Evolutionary conservation across 2,888 invertebrate genomes (phyloP).

Genomic region (Hesperia comma): DNA sequence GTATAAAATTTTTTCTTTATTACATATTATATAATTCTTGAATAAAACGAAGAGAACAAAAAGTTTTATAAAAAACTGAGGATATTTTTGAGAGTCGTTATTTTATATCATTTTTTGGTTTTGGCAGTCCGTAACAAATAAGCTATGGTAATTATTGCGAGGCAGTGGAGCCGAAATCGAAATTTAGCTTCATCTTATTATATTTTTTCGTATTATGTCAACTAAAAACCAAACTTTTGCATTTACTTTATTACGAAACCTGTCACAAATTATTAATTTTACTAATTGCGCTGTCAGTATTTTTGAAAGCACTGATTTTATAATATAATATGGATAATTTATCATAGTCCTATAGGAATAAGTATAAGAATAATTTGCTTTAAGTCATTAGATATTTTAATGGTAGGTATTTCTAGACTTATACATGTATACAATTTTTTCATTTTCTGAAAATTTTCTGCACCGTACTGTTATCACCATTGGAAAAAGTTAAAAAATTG

Average conservation of each 20-base stretch:
- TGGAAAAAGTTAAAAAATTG: too few species aligned
- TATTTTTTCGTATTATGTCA: neutral
- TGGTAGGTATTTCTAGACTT: too few species aligned
- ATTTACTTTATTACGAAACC: neutral
- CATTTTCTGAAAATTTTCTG: too few species aligned
- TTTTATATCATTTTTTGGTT: too few species aligned
- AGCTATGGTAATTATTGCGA: neutral
- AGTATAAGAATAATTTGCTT: neutral
- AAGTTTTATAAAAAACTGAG: too few species aligned
- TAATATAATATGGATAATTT: neutral
- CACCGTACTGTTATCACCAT: too few species aligned
- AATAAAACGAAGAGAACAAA: too few species aligned
- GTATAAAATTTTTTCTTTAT: too few species aligned
- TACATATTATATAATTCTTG: too few species aligned
- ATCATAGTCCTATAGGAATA: neutral
- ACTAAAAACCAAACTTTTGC: conserved; percentile 14
- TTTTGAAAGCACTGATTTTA: neutral
- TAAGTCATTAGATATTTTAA: neutral
- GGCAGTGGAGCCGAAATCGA: neutral
- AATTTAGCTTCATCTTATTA: neutral
- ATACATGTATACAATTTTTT: too few species aligned
- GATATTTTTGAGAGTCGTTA: too few species aligned
- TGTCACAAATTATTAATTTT: conserved; percentile 6
- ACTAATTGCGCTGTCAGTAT: conserved; percentile 9
- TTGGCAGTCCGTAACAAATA: too few species aligned